Conservation (phyloP, 2,797 vertebrate species). For the Oreochromis grahami region DNA sequence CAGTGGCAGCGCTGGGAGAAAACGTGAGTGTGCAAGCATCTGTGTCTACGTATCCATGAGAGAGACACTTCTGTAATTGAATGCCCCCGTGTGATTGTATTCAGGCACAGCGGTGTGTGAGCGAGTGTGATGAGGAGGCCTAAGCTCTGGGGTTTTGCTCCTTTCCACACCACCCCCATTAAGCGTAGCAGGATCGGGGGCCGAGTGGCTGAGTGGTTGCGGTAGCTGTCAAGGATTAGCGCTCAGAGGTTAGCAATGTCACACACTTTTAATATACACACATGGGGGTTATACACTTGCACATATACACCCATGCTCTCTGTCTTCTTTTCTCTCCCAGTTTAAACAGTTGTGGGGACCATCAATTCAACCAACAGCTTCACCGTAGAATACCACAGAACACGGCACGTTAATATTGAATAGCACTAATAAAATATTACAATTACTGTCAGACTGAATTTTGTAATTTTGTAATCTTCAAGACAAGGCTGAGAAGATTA, state of each 20-base stretch:
- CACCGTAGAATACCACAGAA: not conserved
- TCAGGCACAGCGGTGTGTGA: not conserved
- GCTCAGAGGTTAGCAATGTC: constrained; percentile 37
- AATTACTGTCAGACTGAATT: constrained; percentile 41
- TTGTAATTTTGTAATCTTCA: constrained; percentile 15
- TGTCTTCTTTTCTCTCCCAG: not conserved
- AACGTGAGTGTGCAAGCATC: constrained; percentile 1
- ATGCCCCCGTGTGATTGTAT: constrained; percentile 7
- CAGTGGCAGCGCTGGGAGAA: not conserved
- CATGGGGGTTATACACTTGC: not conserved
- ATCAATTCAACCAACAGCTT: constrained; percentile 4
- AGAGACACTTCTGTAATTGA: constrained; percentile 26
- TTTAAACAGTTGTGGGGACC: constrained; percentile 22
- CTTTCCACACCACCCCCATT: constrained; percentile 19
- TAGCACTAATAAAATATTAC: constrained; percentile 45
- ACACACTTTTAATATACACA: constrained; percentile 4
- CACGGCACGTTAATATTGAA: constrained; percentile 50
- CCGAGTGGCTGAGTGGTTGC: constrained; percentile 21
- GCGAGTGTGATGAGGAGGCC: constrained; percentile 5
- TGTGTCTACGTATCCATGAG: constrained; percentile 21
- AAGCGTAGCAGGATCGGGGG: not conserved
- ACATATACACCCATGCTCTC: not conserved
- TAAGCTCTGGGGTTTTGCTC: constrained; percentile 15
- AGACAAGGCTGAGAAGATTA: not conserved
- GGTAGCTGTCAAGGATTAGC: constrained; percentile 48